phyloP scores from a whole-genome alignment of 2,888 invertebrate genomes.

The Osmoderma eremita region DNA sequence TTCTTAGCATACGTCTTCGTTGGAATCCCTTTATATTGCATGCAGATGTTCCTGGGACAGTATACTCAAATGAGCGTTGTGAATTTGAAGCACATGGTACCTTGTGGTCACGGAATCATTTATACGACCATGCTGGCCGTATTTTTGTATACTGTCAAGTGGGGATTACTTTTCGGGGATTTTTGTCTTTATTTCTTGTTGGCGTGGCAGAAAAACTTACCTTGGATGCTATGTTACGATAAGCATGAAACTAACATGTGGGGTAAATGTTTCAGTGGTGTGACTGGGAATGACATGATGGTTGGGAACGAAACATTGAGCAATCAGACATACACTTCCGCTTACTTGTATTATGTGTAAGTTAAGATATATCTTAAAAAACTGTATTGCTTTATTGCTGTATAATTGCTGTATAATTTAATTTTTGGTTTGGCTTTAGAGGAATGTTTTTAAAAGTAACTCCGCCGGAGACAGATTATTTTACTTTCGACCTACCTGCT shows the following conservation, averaged over 20 bases:
- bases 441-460: slow-evolving; percentile 11
- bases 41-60: slow-evolving; percentile 37
- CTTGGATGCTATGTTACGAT: slow-evolving; percentile 37
- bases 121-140: slow-evolving; percentile 28
- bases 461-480: background rate
- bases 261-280: slow-evolving; percentile 26
- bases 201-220: slow-evolving; percentile 31
- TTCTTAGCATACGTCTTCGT: slow-evolving; percentile 27
- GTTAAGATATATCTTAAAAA: background rate
- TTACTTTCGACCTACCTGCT: background rate
- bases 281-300: background rate
- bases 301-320: slow-evolving; percentile 4
- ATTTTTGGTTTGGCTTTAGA: slow-evolving; percentile 10
- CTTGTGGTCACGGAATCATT: slow-evolving; percentile 31
- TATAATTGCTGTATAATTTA: too few relatives aligned
- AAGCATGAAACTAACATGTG: background rate
- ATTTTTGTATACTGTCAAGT: slow-evolving; percentile 23
- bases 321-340: slow-evolving; percentile 15
- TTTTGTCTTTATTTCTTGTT: slow-evolving; percentile 33
- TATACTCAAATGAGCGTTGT: slow-evolving; percentile 37
- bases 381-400: too few relatives aligned
- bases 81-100: slow-evolving; percentile 32
- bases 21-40: slow-evolving; percentile 35
- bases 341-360: slow-evolving; percentile 32
- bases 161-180: slow-evolving; percentile 29